Base-by-base conservation (phyloP, 2,113 vertebrate genomes). In the Pavo muticus region DNA sequence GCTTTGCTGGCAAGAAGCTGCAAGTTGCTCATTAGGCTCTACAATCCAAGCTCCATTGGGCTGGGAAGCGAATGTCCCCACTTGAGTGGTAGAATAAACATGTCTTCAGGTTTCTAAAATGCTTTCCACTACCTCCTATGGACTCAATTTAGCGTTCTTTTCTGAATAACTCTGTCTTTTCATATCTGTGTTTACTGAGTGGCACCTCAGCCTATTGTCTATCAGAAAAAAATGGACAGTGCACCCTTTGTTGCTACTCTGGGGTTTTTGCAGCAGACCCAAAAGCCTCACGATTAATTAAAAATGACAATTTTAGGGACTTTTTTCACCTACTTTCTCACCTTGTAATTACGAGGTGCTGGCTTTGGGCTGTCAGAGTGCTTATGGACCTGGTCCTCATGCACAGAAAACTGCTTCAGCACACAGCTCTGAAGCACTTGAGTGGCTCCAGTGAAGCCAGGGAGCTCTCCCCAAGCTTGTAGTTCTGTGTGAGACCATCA, bases 1-100 rank as follows among this genome's bases (percentile, higher is more conserved):
- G 79, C 63, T 92, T 95, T 85, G 52, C 74, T 95, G 91, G 92
- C 93, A 94, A 79, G 73, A 54, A 64, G 81, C 42, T 30, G 67
- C 61, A 72, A 64, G 44, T 88, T 91, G 27, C 75, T 73, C 23
- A 7, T 63, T 50, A 91, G 56, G 90, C 84, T 94, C 57, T 88
- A 17, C 73, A 88, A 91, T 85, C 91, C 95, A 94, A 88, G 76
- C 77, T 87, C 89, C 54, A 2, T 76, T 73, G 91, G 60, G 63
- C 76, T 95, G 70, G 72, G 80, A 89, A 93, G 44, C 44, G 42
- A 39, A 86, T 95, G 77, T 75, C 79, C 84, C 14, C 27, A 29
- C 50, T 91, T 30, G 4, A 93, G 39, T 52, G 84, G 84, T 52
- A 94, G 79, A 94, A 94, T 78, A 95, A 95, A 87, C 54, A 57